A percentile compares a stretch with the other conserved stretches of the same genome.
These are phyloP conservation scores for Drosophila suboccidentalis DNA, from an alignment of 2,888 invertebrate species.

Conservation along the genomic window DNA sequence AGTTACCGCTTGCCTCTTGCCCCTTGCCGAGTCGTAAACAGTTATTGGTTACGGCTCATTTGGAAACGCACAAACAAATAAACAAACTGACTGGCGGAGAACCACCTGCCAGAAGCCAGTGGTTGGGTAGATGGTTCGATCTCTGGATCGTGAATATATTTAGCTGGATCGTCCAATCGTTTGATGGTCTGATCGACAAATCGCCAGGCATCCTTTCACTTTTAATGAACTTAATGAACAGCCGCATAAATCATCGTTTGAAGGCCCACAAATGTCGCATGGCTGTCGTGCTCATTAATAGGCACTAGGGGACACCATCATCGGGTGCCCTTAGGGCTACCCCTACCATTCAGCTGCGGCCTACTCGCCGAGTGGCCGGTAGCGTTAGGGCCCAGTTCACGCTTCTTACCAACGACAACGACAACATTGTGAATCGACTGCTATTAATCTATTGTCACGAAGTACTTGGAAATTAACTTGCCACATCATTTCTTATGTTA, in stretches of 20 bases:
- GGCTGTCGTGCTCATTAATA: conserved; percentile 79
- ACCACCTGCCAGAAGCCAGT: conserved; percentile 29
- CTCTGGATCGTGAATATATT: conserved; percentile 2
- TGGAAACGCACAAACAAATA: conserved; percentile 59
- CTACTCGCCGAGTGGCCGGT: conserved; percentile 7
- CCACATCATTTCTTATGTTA: conserved; percentile 72
- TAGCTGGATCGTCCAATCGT: conserved; percentile 9
- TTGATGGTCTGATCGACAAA: conserved; percentile 35
- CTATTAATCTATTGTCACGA: conserved; percentile 74
- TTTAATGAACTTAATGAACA: conserved; percentile 78
- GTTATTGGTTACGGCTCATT: conserved; percentile 80
- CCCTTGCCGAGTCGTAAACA: conserved; percentile 66
- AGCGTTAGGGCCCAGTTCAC: conserved; percentile 47
- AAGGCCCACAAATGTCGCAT: conserved; percentile 65
- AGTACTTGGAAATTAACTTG: conserved; percentile 68
- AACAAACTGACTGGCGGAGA: conserved; percentile 51
- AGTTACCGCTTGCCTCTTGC: conserved; percentile 7
- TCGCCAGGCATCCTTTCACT: conserved; percentile 73
- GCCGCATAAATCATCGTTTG: conserved; percentile 75
- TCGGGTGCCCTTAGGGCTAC: conserved; percentile 2
- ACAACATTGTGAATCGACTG: conserved; percentile 55
- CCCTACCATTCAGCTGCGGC: not conserved
- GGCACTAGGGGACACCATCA: conserved; percentile 30
- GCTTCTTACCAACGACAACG: conserved; percentile 31
- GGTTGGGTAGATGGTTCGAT: conserved; percentile 19